phyloP scores from a whole-genome alignment of 2,888 invertebrate genomes.

The Ferrisia virgata region DNA sequence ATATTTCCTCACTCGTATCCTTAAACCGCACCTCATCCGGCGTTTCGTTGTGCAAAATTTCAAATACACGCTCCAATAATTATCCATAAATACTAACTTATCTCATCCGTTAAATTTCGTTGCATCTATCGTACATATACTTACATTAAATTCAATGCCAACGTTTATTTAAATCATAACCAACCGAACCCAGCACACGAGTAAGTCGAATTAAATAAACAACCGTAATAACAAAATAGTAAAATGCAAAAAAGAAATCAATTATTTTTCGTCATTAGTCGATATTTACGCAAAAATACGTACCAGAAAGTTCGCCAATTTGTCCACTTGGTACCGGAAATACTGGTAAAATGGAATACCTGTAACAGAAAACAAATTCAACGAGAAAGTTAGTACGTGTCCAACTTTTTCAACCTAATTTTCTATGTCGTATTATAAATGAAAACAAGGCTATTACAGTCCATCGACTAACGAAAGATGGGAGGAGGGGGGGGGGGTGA shows the following conservation, averaged over 20 bases:
- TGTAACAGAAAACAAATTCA: neutral
- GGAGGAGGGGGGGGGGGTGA: too few relatives aligned
- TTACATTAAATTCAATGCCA: conserved; percentile 5
- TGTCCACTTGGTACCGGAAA: neutral
- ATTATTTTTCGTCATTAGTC: too few relatives aligned
- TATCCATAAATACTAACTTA: neutral
- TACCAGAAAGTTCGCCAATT: neutral
- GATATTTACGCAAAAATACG: neutral
- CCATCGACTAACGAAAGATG: too few relatives aligned
- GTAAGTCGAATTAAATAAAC: neutral
- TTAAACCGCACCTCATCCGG: neutral
- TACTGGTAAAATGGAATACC: neutral
- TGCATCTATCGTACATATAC: neutral
- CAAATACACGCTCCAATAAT: neutral
- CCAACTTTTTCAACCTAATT: too few relatives aligned
- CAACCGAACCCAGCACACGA: neutral
- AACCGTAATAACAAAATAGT: too few relatives aligned
- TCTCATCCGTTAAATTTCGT: neutral
- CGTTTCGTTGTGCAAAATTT: neutral
- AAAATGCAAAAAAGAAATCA: too few relatives aligned
- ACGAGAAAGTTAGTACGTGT: too few relatives aligned
- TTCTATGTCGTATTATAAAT: too few relatives aligned
- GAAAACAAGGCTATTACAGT: too few relatives aligned
- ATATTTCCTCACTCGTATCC: neutral
- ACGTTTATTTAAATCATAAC: neutral